Percentiles rank a stretch among this genome's conserved stretches.
phyloP scores from a whole-genome alignment of 1,140 invertebrate species.

The Nasonia giraulti region DNA sequence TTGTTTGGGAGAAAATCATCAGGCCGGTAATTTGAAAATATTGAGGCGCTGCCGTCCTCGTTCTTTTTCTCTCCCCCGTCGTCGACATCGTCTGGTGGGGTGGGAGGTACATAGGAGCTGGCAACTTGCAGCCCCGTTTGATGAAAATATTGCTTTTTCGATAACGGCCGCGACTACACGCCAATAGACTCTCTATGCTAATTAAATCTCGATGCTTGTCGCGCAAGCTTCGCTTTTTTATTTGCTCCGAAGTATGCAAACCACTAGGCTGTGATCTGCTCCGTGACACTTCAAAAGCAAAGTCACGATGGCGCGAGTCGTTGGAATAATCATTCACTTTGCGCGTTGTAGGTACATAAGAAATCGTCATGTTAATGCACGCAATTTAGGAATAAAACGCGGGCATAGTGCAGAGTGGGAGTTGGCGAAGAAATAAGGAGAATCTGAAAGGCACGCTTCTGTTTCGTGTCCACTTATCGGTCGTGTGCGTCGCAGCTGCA shows the following conservation, averaged over 20 bases:
- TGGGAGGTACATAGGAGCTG: neutral
- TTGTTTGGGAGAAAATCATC: slow-evolving; percentile 71
- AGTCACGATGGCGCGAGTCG: neutral
- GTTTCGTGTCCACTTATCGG: slow-evolving; percentile 33
- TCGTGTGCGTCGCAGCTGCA: neutral
- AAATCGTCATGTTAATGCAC: neutral
- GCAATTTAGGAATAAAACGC: neutral
- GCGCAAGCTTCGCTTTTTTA: slow-evolving; percentile 5
- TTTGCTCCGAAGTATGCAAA: neutral
- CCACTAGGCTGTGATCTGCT: neutral
- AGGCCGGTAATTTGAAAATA: slow-evolving; percentile 71
- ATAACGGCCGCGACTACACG: slow-evolving; percentile 49
- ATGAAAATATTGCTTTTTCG: slow-evolving; percentile 54
- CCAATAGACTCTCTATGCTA: slow-evolving; percentile 55
- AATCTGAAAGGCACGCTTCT: slow-evolving; percentile 20
- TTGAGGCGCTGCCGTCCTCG: slow-evolving; percentile 59
- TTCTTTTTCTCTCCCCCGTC: slow-evolving; percentile 41
- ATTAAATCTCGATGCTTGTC: slow-evolving; percentile 48
- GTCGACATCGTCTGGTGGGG: slow-evolving; percentile 36
- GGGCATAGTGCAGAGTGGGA: neutral
- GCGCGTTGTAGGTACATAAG: neutral
- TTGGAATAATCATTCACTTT: neutral
- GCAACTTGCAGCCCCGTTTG: slow-evolving; percentile 14
- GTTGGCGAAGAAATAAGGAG: neutral
- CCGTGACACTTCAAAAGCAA: neutral